Percentiles rank a stretch among this genome's conserved stretches.
phyloP scores from a whole-genome alignment of 2,113 vertebrate genomes.

The Clarias gariepinus region DNA sequence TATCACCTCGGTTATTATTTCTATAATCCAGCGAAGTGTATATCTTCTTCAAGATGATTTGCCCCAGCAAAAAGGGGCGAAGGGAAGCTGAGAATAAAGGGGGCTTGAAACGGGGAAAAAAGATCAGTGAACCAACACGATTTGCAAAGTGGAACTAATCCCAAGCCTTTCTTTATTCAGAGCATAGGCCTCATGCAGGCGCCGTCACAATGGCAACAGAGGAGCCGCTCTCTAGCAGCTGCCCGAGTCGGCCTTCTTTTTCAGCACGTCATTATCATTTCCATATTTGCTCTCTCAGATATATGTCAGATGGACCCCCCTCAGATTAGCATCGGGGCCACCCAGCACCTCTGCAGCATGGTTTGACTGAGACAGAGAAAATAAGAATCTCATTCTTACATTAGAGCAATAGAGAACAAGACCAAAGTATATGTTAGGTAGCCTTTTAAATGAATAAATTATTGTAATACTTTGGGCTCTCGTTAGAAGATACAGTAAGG shows the following conservation, averaged over 20 bases:
- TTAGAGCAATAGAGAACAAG: neutral
- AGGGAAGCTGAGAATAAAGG: neutral
- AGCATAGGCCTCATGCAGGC: slow-evolving; percentile 42
- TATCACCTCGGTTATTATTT: slow-evolving; percentile 48
- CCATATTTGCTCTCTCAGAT: slow-evolving; percentile 75
- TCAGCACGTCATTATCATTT: slow-evolving; percentile 56
- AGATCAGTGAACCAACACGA: slow-evolving; percentile 58
- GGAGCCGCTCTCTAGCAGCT: slow-evolving; percentile 61
- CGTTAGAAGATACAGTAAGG: neutral
- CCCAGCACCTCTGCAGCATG: slow-evolving; percentile 66
- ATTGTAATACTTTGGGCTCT: neutral
- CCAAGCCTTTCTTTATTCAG: slow-evolving; percentile 50
- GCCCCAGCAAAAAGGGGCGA: slow-evolving; percentile 35
- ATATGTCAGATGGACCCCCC: slow-evolving; percentile 58
- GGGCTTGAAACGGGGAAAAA: slow-evolving; percentile 14
- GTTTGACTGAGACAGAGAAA: slow-evolving; percentile 28
- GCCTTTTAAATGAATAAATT: neutral
- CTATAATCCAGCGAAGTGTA: slow-evolving; percentile 54
- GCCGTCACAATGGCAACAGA: slow-evolving; percentile 46
- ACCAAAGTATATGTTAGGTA: neutral
- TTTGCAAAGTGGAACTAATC: slow-evolving; percentile 69
- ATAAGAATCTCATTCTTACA: neutral
- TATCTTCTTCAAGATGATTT: slow-evolving; percentile 57
- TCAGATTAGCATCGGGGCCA: slow-evolving; percentile 80
- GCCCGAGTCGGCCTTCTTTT: slow-evolving; percentile 54